phyloP scores from a whole-genome alignment of 2,113 vertebrate species.

The Ariopsis seemanni region DNA sequence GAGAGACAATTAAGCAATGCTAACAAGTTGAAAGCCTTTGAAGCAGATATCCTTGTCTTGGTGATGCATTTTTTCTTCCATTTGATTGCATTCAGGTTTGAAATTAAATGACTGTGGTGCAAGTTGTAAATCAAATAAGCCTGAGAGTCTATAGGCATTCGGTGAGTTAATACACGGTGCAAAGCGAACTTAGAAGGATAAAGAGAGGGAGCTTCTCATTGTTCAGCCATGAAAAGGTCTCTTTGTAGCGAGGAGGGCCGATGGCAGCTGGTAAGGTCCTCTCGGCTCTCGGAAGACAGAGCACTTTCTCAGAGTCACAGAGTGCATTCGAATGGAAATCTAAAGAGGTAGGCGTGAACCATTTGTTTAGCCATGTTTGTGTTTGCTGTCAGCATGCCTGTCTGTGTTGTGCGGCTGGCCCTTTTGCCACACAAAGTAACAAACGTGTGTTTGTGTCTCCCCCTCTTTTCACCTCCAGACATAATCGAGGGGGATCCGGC shows the following conservation, averaged over 20 bases:
- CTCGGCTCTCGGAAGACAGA: constrained; percentile 77
- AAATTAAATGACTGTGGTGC: constrained; percentile 31
- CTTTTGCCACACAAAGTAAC: constrained; percentile 72
- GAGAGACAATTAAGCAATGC: not conserved
- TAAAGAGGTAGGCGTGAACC: constrained; percentile 82
- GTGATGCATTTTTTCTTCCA: not conserved
- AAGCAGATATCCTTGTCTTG: not conserved
- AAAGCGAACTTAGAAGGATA: constrained; percentile 63
- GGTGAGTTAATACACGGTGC: constrained; percentile 69
- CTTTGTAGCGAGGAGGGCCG: constrained; percentile 73
- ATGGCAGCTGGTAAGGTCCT: constrained; percentile 81
- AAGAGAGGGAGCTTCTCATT: constrained; percentile 75
- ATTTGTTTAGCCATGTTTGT: constrained; percentile 84
- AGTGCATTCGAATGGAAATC: constrained; percentile 81
- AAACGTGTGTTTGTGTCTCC: constrained; percentile 43
- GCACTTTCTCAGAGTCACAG: constrained; percentile 75
- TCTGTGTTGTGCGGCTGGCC: constrained; percentile 72
- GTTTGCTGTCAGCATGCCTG: constrained; percentile 83
- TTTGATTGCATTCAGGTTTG: not conserved
- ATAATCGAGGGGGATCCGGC: constrained; percentile 68
- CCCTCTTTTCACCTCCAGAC: constrained; percentile 61
- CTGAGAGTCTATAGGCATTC: constrained; percentile 69
- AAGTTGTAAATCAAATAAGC: constrained; percentile 56
- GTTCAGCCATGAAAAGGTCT: constrained; percentile 74
- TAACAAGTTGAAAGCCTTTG: not conserved